Evolutionary conservation across 2,113 vertebrate genomes (phyloP).

Genomic region (Cricetomys ansorgei): DNA sequence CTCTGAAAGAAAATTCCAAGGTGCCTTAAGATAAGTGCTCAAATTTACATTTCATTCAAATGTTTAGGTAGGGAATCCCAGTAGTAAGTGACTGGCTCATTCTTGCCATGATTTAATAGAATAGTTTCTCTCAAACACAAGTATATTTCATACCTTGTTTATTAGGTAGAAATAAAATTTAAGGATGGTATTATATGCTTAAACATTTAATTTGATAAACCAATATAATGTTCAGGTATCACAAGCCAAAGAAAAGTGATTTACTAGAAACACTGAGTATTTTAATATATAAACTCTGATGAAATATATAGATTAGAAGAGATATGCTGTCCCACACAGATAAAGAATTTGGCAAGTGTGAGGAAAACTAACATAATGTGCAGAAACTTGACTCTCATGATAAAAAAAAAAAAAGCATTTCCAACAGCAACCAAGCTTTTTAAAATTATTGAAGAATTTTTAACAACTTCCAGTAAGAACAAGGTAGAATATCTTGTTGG

Average conservation of each 20-base stretch:
- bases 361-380: neutral
- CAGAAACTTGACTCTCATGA: neutral
- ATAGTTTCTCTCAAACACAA: neutral
- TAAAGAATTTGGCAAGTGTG: neutral
- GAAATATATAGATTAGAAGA: neutral
- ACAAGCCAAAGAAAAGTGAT: neutral
- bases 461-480: neutral
- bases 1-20: neutral
- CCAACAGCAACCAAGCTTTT: neutral
- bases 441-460: neutral
- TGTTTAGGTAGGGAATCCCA: neutral
- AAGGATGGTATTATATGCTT: neutral
- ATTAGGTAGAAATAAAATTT: neutral
- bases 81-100: neutral
- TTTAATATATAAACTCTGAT: neutral
- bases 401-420: neutral
- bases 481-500: neutral
- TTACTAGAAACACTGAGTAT: neutral
- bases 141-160: neutral
- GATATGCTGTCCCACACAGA: accelerated
- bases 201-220: neutral
- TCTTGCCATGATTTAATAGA: neutral
- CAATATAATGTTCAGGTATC: neutral
- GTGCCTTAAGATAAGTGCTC: neutral
- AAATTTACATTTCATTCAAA: neutral